Evolutionary conservation across 2,113 vertebrate species (phyloP), one percentile per base, ranked within the genome.

Genomic region (Peucedramus taeniatus): DNA sequence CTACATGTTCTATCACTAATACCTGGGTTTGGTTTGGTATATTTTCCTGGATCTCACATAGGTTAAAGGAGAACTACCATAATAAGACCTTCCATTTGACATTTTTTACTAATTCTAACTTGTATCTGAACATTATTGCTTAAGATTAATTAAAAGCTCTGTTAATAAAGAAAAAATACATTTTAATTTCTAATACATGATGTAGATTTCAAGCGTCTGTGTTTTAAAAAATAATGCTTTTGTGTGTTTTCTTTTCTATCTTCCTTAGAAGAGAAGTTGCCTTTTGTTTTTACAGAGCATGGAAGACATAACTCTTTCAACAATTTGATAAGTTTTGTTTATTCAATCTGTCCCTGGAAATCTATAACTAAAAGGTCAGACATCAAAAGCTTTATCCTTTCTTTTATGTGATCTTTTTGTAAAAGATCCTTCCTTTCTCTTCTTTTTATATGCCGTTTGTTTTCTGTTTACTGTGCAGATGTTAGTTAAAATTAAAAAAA

Each of bases 381-480:
- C 83, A 96, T 81, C 69, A 87, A 93, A 97, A 97, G 90, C 97
- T 97, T 95, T 96, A 97, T 97, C 84, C 39, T 97, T 96, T 94
- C 78, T 97, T 97, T 97, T 94, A 97, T 94, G 75, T 92, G 90
- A 94, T 80, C 77, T 88, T 93, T 96, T 87, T 91, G 82, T 95
- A 94, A 96, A 75, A 97, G 68, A 86, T 51, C 40, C 39, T 89
- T 92, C 39, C 15, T 33, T 86, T 96, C 91, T 89, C 68, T 89
- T 93, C 56, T 94, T 77, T 90, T 35, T 64, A 47, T 85, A 59
- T 68, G 80, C 60, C 8, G 24, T 57, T 94, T 91, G 40, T 81
- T 83, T 8, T 89, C 87, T 85, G 60, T 97, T 97, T 97, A 96
- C 92, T 94, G 70, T 77, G 94, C 80, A 97, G 94, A 96, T 86